Conservation (phyloP, 1,140 invertebrate species). For the Cydia amplana region DNA sequence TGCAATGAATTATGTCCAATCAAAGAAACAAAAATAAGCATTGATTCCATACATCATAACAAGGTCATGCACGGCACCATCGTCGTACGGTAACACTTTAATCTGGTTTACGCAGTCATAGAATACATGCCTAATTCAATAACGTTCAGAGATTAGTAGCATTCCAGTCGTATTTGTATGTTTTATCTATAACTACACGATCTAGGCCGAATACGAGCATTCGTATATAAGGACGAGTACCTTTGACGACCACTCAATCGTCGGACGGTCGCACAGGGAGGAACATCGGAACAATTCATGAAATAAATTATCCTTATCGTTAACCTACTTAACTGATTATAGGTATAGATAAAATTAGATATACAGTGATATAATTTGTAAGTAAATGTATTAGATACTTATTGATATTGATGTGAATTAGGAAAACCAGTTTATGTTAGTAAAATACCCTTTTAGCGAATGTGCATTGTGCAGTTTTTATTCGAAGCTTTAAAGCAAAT, state of each 20-base stretch:
- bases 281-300: background rate
- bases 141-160: constrained; percentile 18
- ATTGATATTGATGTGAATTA: background rate
- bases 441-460: background rate
- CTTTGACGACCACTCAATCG: background rate
- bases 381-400: background rate
- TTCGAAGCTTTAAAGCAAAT: constrained; percentile 4
- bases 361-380: background rate
- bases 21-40: constrained; percentile 59
- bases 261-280: background rate
- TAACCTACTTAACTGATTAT: constrained; percentile 8
- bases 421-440: background rate
- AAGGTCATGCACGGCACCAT: constrained; percentile 44
- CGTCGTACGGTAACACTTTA: constrained; percentile 12
- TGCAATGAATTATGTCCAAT: constrained; percentile 62
- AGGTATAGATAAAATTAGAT: constrained; percentile 6
- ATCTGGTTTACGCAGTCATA: constrained; percentile 16
- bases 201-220: constrained; percentile 13
- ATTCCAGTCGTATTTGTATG: constrained; percentile 21
- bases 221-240: constrained; percentile 13
- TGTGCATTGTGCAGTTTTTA: constrained; percentile 5
- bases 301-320: constrained; percentile 19
- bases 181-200: constrained; percentile 25
- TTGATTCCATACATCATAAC: constrained; percentile 41
- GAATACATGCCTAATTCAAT: constrained; percentile 30